Conservation (phyloP, 2,888 invertebrate species). For the Noctua pronuba region DNA sequence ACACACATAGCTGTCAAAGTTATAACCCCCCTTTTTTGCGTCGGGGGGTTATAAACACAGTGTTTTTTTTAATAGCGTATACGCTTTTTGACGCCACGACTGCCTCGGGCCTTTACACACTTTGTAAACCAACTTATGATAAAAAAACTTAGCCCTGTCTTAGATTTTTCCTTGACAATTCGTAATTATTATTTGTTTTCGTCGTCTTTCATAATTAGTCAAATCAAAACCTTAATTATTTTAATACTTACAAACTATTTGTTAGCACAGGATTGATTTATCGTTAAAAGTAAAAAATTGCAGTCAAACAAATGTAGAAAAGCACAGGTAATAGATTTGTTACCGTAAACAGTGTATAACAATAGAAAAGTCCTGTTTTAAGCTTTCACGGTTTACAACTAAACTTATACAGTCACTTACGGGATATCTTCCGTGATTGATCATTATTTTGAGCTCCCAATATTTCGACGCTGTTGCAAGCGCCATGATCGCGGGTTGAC, state of each 20-base stretch:
- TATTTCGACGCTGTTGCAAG: too few species aligned
- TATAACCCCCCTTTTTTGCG: too few species aligned
- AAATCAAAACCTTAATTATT: not conserved
- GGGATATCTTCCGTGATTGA: too few species aligned
- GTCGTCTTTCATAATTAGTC: not conserved
- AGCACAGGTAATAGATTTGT: not conserved
- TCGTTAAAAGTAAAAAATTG: not conserved
- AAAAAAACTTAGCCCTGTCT: not conserved
- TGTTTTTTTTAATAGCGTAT: not conserved
- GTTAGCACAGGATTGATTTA: not conserved
- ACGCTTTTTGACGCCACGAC: not conserved
- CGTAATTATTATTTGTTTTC: too few species aligned
- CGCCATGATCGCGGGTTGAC: too few species aligned
- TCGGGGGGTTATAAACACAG: not conserved
- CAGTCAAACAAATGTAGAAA: slow-evolving; percentile 8
- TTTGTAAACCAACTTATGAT: not conserved
- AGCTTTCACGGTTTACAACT: too few species aligned
- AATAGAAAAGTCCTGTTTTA: too few species aligned
- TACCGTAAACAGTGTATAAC: not conserved
- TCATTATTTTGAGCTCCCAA: too few species aligned
- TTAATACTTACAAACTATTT: not conserved
- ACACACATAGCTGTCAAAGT: too few species aligned
- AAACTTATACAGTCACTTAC: too few species aligned
- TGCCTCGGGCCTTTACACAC: not conserved
- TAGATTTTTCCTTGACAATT: not conserved